A percentile compares a stretch with the other conserved stretches of the same genome.
Evolutionary conservation across 2,888 invertebrate genomes (phyloP).

Genomic region (Erpobdella octoculata): DNA sequence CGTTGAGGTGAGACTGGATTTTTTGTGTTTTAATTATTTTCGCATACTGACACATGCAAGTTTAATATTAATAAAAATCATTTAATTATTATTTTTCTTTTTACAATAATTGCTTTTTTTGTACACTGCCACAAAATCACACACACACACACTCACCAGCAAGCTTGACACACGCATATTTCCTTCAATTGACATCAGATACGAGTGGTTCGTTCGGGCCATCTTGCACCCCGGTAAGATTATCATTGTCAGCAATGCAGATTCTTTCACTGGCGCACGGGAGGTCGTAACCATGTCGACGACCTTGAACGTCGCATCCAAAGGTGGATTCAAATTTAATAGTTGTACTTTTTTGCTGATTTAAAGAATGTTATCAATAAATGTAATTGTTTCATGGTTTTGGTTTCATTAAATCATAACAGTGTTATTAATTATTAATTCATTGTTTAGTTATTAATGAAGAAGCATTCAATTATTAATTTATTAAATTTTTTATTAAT

Average conservation of each 20-base stretch:
- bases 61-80: not conserved
- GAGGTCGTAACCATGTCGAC: not conserved
- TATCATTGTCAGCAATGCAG: not conserved
- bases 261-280: not conserved
- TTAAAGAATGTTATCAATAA: no score
- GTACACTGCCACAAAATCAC: no score
- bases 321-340: not conserved
- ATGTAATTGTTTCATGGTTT: not conserved
- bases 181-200: no score
- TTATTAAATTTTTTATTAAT: no score
- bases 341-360: no score
- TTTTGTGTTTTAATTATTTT: no score
- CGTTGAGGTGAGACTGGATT: slow-evolving; percentile 2
- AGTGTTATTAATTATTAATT: not conserved
- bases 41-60: no score
- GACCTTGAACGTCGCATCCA: not conserved
- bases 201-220: not conserved
- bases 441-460: no score
- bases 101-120: not conserved
- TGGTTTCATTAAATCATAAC: not conserved
- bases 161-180: no score
- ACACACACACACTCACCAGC: no score
- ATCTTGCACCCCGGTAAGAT: not conserved
- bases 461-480: no score
- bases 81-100: not conserved